Evolutionary conservation across 2,113 vertebrate genomes (phyloP), one percentile per base, ranked within the genome.

Genomic region (Labeo rohita): DNA sequence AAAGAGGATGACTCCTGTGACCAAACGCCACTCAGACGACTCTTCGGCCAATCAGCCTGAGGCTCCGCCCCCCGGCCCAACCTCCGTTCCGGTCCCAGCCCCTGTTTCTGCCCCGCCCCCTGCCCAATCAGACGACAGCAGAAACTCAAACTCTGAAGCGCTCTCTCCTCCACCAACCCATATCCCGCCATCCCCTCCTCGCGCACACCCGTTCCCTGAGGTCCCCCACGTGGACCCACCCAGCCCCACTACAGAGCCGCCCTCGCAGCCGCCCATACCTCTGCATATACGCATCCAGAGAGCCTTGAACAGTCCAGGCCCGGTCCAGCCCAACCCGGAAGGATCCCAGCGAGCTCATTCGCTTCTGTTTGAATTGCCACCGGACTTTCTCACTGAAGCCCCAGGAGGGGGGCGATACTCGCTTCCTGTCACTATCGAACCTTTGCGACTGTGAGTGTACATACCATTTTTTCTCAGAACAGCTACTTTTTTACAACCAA

Each of bases 251-350:
- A 92, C 93, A 0, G 92, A 95, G 85, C 93, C 94, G 0, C 93
- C 94, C 50, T 93, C 94, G 80, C 91, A 97, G 59, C 95, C 93
- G 43, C 95, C 93, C 0, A 13, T 98, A 70, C 97, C 98, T 0
- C 88, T 99, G 36, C 97, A 99, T 93, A 95, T 99, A 85, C 97
- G 96, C 43, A 99, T 99, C 90, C 96, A 97, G 93, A 96, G 96
- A 89, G 98, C 97, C 1, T 92, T 99, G 76, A 90, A 91, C 65
- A 98, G 96, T 84, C 96, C 97, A 0, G 91, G 96, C 68, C 95
- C 94, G 0, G 8, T 89, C 39, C 93, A 94, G 1, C 93, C 95
- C 0, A 94, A 94, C 6, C 90, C 95, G 0, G 96, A 97, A 2
- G 91, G 96, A 2, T 95, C 94, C 2, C 95, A 97, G 63, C 92